These are phyloP conservation scores for Microctenopoma stevenorrisi DNA, from an alignment of 2,797 vertebrate genomes.

Conservation along the genomic window DNA sequence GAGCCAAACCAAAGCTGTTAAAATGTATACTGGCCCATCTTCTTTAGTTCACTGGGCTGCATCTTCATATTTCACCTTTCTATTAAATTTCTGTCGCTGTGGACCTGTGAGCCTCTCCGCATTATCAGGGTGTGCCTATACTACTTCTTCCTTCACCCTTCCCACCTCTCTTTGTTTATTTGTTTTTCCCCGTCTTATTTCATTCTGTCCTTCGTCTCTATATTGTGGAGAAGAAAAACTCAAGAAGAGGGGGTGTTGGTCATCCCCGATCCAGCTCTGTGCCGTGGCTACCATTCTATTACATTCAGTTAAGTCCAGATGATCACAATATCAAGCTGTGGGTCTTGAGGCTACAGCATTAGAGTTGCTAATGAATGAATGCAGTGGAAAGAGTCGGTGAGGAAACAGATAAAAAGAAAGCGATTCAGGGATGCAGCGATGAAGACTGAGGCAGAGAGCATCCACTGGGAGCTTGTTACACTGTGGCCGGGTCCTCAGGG, in stretches of 20 bases:
- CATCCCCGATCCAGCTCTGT: slow-evolving; percentile 23
- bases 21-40: slow-evolving; percentile 56
- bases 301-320: slow-evolving; percentile 44
- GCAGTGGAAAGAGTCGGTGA: slow-evolving; percentile 62
- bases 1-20: slow-evolving; percentile 53
- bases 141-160: slow-evolving; percentile 34
- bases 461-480: slow-evolving; percentile 92
- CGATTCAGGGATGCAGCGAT: slow-evolving; percentile 66
- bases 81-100: slow-evolving; percentile 55
- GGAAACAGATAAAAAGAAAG: slow-evolving; percentile 56
- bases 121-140: slow-evolving; percentile 47
- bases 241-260: slow-evolving; percentile 45
- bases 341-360: slow-evolving; percentile 57
- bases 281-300: slow-evolving; percentile 30
- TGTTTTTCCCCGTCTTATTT: slow-evolving; percentile 18
- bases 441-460: slow-evolving; percentile 68
- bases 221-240: slow-evolving; percentile 15
- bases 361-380: slow-evolving; percentile 87
- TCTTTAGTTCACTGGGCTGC: slow-evolving; percentile 68
- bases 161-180: slow-evolving; percentile 35
- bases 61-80: slow-evolving; percentile 68
- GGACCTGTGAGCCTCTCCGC: slow-evolving; percentile 44
- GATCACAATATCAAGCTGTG: slow-evolving; percentile 43
- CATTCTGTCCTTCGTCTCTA: not conserved
- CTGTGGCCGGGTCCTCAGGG: slow-evolving; percentile 81